These are phyloP conservation scores for Triplophysa dalaica DNA, from an alignment of 2,113 vertebrate genomes.

Conservation along the genomic window DNA sequence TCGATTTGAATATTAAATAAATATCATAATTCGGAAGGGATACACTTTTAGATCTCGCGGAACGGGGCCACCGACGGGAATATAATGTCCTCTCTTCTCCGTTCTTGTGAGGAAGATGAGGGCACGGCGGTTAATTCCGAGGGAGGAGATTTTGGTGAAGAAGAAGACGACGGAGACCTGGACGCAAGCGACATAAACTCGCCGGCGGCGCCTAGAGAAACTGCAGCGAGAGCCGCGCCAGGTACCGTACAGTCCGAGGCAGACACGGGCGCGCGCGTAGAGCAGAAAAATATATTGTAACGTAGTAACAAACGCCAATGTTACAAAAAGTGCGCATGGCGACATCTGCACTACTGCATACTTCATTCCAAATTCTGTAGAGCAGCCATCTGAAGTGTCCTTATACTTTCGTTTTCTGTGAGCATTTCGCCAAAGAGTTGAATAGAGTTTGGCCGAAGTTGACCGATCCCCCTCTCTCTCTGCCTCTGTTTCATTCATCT, in stretches of 20 bases:
- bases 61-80: conserved; percentile 75
- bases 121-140: conserved; percentile 88
- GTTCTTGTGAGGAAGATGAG: conserved; percentile 87
- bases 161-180: conserved; percentile 81
- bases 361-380: neutral
- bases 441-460: conserved; percentile 49
- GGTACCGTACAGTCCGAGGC: conserved; percentile 72
- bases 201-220: conserved; percentile 77
- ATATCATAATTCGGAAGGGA: conserved; percentile 74
- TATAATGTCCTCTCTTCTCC: conserved; percentile 90
- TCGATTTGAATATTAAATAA: conserved; percentile 88
- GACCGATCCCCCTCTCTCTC: conserved; percentile 18
- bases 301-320: conserved; percentile 52
- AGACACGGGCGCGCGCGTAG: conserved; percentile 68
- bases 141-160: conserved; percentile 89
- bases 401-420: neutral
- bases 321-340: neutral
- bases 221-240: conserved; percentile 76
- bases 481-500: conserved; percentile 19
- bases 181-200: conserved; percentile 84
- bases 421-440: conserved; percentile 41
- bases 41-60: conserved; percentile 73
- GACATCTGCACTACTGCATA: conserved; percentile 29
- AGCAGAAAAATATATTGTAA: conserved; percentile 44
- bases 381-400: neutral